Conservation (phyloP, 1,140 invertebrate species). For the Chymomyza costata region DNA sequence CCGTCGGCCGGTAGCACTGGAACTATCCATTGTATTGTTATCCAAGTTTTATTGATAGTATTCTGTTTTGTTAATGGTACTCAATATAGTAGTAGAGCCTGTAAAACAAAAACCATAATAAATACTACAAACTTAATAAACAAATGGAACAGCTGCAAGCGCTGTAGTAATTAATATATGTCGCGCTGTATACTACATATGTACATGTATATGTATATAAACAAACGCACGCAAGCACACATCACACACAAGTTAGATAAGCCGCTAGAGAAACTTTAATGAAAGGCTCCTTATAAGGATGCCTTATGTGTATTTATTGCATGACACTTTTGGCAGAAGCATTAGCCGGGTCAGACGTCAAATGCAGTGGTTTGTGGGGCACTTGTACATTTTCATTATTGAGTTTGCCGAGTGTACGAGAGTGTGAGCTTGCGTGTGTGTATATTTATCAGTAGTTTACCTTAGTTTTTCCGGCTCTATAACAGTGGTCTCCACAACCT, state of each 20-base stretch:
- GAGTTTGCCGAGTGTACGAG: background rate
- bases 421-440: background rate
- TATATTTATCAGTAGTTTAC: background rate
- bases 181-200: too few species aligned
- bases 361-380: too few species aligned
- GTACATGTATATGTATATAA: too few species aligned
- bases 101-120: background rate
- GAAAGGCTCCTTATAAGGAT: too few species aligned
- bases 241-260: too few species aligned
- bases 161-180: too few species aligned
- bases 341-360: too few species aligned
- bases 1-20: slow-evolving; percentile 81
- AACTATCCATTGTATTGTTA: slow-evolving; percentile 77
- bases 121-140: background rate
- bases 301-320: too few species aligned
- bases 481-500: background rate
- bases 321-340: too few species aligned
- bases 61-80: background rate
- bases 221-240: too few species aligned
- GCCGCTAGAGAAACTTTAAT: too few species aligned
- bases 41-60: background rate
- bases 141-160: background rate
- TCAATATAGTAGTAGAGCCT: background rate
- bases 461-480: background rate
- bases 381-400: background rate